Conservation (phyloP, 2,888 invertebrate species). For the Lithophane socia region DNA sequence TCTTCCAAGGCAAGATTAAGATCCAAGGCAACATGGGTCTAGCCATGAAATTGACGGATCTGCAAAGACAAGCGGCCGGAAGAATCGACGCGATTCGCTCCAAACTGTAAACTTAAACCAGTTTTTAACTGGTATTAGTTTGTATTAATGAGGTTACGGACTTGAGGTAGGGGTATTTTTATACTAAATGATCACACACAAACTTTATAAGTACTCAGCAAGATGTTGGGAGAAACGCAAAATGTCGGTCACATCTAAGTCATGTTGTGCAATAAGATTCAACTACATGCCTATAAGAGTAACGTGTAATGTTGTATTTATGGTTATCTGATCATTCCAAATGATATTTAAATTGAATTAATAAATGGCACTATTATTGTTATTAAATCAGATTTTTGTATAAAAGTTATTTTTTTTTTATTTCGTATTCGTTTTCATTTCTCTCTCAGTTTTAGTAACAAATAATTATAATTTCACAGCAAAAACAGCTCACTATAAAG, state of each 20-base stretch:
- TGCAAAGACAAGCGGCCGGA: conserved; percentile 94
- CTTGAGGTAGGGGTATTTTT: conserved; percentile 76
- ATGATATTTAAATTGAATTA: conserved; percentile 65
- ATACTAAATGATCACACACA: conserved; percentile 62
- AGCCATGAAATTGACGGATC: conserved; percentile 97
- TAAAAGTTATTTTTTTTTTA: conserved; percentile 27
- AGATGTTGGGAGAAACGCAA: conserved; percentile 26
- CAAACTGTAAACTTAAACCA: conserved; percentile 91
- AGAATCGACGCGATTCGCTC: conserved; percentile 94
- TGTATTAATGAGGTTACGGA: conserved; percentile 75
- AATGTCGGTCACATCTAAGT: conserved; percentile 40
- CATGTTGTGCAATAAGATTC: conserved; percentile 50
- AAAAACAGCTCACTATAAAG: not conserved
- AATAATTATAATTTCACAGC: not conserved
- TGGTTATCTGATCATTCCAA: conserved; percentile 79
- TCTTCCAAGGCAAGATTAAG: conserved; percentile 98
- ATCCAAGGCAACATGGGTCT: conserved; percentile 99
- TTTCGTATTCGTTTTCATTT: conserved; percentile 28
- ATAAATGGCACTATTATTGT: conserved; percentile 72
- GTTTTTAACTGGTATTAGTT: conserved; percentile 66
- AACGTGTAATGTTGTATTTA: conserved; percentile 64
- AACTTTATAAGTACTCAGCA: conserved; percentile 33
- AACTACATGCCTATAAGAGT: conserved; percentile 34
- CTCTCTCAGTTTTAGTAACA: not conserved
- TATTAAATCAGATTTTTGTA: conserved; percentile 74